Conservation (phyloP, 2,888 invertebrate genomes). For the Nematopogon swammerdamellus region DNA sequence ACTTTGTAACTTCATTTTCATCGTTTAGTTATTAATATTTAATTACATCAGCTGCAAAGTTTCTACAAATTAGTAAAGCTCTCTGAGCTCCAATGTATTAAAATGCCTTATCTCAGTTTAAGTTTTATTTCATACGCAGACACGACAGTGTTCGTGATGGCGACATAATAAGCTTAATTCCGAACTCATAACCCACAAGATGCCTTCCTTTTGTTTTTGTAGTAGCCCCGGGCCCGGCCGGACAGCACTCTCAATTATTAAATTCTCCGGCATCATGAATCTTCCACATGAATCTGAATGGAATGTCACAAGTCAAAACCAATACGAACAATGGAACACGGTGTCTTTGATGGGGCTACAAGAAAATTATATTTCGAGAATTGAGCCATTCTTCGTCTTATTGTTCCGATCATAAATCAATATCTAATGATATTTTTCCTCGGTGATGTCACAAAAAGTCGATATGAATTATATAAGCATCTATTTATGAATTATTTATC, state of each 20-base stretch:
- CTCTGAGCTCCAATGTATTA: too few species aligned
- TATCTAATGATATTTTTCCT: neutral
- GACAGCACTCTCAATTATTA: conserved; percentile 39
- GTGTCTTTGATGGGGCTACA: conserved; percentile 10
- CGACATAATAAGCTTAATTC: neutral
- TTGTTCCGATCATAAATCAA: neutral
- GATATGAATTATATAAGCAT: conserved; percentile 41
- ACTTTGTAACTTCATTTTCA: too few species aligned
- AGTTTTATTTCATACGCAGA: too few species aligned
- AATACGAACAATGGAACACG: conserved; percentile 27
- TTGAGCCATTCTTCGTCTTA: conserved; percentile 23
- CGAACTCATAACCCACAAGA: neutral
- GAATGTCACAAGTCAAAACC: conserved; percentile 22
- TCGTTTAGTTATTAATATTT: too few species aligned
- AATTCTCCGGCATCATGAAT: conserved; percentile 25
- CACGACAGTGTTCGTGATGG: too few species aligned
- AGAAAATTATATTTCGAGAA: conserved; percentile 42
- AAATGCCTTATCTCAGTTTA: too few species aligned
- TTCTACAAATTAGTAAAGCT: too few species aligned
- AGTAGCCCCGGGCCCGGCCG: conserved; percentile 17
- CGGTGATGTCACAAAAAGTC: neutral
- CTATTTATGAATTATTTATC: conserved; percentile 42
- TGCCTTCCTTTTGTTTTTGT: conserved; percentile 26
- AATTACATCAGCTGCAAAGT: too few species aligned
- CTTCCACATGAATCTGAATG: conserved; percentile 22